Percentiles rank a stretch among this genome's conserved stretches.
phyloP scores from a whole-genome alignment of 2,797 vertebrate genomes.

The Furcifer pardalis region DNA sequence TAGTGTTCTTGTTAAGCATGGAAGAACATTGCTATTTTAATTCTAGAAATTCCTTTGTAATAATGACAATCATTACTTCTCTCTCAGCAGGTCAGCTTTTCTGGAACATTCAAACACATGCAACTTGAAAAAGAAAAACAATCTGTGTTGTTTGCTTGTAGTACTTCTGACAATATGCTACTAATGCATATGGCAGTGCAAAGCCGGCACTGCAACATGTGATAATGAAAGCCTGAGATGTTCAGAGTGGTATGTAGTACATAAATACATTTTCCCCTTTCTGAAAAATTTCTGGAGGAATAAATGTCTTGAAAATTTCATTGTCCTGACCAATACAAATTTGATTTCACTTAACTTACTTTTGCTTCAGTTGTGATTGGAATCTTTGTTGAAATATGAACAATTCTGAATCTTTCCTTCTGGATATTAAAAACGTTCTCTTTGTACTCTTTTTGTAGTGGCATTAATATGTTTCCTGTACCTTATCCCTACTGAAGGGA shows the following conservation, averaged over 20 bases:
- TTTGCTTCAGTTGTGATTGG: neutral
- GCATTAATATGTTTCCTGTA: neutral
- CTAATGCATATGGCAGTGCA: too few relatives aligned
- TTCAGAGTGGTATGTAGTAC: neutral
- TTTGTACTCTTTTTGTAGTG: neutral
- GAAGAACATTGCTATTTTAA: neutral
- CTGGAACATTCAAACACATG: neutral
- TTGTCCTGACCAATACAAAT: neutral
- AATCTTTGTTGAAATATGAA: conserved; percentile 9
- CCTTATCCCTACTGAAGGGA: neutral
- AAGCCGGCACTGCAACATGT: neutral
- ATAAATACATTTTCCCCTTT: neutral
- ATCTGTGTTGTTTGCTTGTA: neutral
- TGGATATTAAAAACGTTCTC: neutral
- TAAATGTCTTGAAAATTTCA: neutral
- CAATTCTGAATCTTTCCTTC: neutral
- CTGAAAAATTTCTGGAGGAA: neutral
- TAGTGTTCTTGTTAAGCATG: neutral
- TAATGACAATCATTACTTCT: neutral
- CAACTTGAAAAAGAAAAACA: neutral
- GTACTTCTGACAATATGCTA: neutral
- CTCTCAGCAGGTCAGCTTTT: too few relatives aligned
- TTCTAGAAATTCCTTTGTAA: neutral
- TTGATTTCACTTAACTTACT: neutral
- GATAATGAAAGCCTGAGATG: neutral